Evolutionary conservation across 2,888 invertebrate genomes (phyloP), one percentile per base, ranked within the genome.

Genomic region (Tetrapedia diversipes): DNA sequence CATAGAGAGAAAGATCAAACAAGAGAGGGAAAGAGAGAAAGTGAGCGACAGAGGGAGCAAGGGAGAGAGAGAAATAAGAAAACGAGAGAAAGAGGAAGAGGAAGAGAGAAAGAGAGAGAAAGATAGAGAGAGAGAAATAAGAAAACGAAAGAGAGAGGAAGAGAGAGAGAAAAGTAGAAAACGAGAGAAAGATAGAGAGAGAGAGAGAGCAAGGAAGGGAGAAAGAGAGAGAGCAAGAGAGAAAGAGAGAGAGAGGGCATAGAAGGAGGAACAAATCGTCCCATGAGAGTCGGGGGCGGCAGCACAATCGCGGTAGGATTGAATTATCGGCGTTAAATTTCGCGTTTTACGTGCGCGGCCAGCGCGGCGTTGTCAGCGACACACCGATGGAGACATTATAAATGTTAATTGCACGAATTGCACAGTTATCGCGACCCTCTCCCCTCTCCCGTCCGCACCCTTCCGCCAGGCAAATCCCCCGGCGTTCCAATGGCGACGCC

Each of bases 391-490:
- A 90, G 89, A 90, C 90, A 87, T 90, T 89, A 86, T 86, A 87
- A 89, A 89, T 88, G 88, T 89, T 90, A 88, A 89, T 87, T 89
- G 89, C 86, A 83, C 86, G 86, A 87, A 89, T 89, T 86, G 86
- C 89, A 80, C 86, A 84, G 86, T 86, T 88, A 89, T 87, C 89
- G 85, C 83, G 68, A 11, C n/a, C 51, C 53, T 70, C 77, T 24
- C 22, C 24, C 32, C 37, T 14, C 39, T 27, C 45, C 34, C 53
- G 8, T n/a, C 4, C 47, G 45, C 24, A n/a, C 34, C 39, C n/a
- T 32, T 32, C 32, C 4, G 19, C 14, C 19, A 14, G 14, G 3
- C 22, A n/a, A n/a, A n/a, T 54, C 22, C 22, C 37, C 1, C 16
- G 53, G n/a, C 37, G 11, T 61, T 63, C 43, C 39, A 19, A 19